Evolutionary conservation across 2,888 invertebrate species (phyloP).

Genomic region (Deroplatys truncata): DNA sequence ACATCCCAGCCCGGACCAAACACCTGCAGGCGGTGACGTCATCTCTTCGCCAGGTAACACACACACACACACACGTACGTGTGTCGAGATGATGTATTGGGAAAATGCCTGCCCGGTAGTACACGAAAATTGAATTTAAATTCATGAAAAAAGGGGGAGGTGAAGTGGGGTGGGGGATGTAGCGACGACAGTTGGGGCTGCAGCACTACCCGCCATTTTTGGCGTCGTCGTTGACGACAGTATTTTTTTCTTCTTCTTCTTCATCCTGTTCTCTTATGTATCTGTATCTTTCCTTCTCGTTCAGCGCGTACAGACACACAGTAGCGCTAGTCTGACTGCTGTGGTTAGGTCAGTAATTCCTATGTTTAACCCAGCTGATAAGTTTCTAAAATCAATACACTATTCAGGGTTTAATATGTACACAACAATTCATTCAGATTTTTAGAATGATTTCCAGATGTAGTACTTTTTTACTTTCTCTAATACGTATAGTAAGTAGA

Average conservation of each 20-base stretch:
- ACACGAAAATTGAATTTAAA: constrained; percentile 32
- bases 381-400: no score
- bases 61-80: no score
- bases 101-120: constrained; percentile 21
- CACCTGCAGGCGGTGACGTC: background rate
- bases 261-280: background rate
- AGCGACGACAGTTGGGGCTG: background rate
- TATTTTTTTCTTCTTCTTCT: background rate
- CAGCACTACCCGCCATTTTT: background rate
- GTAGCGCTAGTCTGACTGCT: no score
- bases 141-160: constrained; percentile 25
- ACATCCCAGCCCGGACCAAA: background rate
- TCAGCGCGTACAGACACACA: no score
- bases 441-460: no score
- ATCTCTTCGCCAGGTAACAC: background rate
- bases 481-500: no score
- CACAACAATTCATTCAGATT: no score
- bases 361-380: no score
- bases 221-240: constrained; percentile 23
- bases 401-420: no score
- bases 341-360: no score
- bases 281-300: background rate
- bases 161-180: background rate
- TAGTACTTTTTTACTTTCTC: no score
- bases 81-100: constrained; percentile 28